Evolutionary conservation across 2,888 invertebrate genomes (phyloP).

Genomic region (Drosophila picticornis): DNA sequence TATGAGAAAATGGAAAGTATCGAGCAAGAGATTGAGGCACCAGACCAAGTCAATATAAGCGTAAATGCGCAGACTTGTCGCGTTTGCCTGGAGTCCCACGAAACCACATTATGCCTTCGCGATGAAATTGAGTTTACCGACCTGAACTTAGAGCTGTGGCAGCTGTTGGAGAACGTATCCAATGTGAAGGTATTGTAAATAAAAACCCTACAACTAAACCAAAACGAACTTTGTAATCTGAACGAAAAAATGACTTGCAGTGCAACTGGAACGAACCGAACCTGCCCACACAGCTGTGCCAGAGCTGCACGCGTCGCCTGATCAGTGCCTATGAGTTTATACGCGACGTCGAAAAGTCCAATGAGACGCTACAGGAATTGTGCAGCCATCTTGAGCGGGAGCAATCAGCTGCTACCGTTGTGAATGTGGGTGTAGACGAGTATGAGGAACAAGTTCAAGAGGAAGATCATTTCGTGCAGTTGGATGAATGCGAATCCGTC

Average conservation of each 20-base stretch:
- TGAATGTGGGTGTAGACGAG: constrained; percentile 8
- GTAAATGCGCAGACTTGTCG: constrained; percentile 66
- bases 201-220: neutral
- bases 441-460: constrained; percentile 12
- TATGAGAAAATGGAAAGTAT: constrained; percentile 40
- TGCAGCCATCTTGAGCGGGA: constrained; percentile 21
- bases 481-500: constrained; percentile 35
- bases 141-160: constrained; percentile 64
- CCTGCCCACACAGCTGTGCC: constrained; percentile 74
- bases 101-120: constrained; percentile 68
- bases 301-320: constrained; percentile 74
- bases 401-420: neutral
- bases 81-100: constrained; percentile 71
- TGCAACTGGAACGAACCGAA: constrained; percentile 54
- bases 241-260: constrained; percentile 38
- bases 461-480: constrained; percentile 9
- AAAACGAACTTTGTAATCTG: neutral
- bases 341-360: constrained; percentile 72
- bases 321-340: constrained; percentile 81
- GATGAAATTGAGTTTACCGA: constrained; percentile 77
- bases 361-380: constrained; percentile 59
- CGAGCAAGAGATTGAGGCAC: constrained; percentile 1
- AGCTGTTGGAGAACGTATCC: constrained; percentile 72
- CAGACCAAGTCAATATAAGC: neutral
- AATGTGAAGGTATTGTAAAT: constrained; percentile 67